Percentiles rank a stretch among this genome's conserved stretches.
Conservation (phyloP, 2,113 vertebrate species). For the Lathamus discolor region DNA sequence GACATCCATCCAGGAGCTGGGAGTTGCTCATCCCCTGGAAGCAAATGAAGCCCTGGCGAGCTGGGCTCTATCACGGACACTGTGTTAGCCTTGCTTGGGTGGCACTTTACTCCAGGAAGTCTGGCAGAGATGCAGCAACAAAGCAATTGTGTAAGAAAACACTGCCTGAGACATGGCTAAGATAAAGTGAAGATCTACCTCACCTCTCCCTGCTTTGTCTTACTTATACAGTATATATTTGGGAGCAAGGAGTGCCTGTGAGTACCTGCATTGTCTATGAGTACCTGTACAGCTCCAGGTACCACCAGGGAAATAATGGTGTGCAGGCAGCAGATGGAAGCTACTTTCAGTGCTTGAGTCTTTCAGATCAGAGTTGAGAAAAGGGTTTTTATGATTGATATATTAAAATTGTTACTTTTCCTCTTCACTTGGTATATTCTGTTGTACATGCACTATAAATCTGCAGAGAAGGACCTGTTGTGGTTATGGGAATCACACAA, state of each 20-base stretch:
- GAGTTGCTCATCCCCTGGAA: not conserved
- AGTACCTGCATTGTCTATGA: not conserved
- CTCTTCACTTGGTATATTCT: not conserved
- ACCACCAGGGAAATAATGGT: not conserved
- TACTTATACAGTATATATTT: not conserved
- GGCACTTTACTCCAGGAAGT: not conserved
- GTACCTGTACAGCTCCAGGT: not conserved
- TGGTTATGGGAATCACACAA: conserved; percentile 1
- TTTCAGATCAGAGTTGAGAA: not conserved
- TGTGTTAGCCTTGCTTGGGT: not conserved
- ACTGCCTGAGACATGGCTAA: not conserved
- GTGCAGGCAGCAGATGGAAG: not conserved
- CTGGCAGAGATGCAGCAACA: not conserved
- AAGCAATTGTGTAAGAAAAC: not conserved
- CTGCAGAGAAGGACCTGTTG: not conserved
- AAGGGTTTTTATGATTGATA: not conserved
- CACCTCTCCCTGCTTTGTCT: not conserved
- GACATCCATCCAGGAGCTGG: not conserved
- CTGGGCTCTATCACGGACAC: not conserved
- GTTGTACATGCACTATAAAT: not conserved
- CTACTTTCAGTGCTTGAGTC: not conserved
- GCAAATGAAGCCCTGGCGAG: not conserved
- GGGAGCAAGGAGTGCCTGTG: not conserved
- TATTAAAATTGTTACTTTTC: not conserved
- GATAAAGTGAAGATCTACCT: not conserved